Evolutionary conservation across 2,113 vertebrate genomes (phyloP), one percentile per base, ranked within the genome.

Genomic region (Clupea harengus): DNA sequence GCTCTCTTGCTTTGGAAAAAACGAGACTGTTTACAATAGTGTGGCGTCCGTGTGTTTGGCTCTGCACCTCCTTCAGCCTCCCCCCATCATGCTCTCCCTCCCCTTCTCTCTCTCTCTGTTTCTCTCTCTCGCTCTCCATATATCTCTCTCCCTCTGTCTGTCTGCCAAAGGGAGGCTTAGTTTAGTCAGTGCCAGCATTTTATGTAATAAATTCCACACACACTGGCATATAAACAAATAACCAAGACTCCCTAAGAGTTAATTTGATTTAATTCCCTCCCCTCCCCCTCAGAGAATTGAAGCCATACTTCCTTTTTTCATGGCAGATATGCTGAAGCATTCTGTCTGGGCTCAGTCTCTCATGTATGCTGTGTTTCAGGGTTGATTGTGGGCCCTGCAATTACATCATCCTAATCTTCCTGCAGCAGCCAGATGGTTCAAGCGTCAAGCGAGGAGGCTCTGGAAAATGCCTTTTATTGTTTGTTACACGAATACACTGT

Each of bases 161-260:
- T 46, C 83, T 89, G 89, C 88, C 88, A 88, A 85, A 86, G 82
- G 81, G 84, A 86, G 84, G 87, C 86, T 85, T 64, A 84, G 85
- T 91, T 90, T 85, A 85, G 83, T 81, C 84, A 81, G 85, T 88
- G 91, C 88, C 90, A 89, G 87, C 64, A 83, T 88, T 86, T 87
- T 88, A 87, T 89, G 87, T 90, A 89, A 91, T 90, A 90, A 89
- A 88, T 86, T 82, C 88, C 84, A 86, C 81, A 49, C 87, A 85
- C 25, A 82, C 87, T 88, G 88, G 89, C 86, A 89, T 87, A 88
- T 86, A 87, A 88, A 89, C 84, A 90, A 88, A 91, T 87, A 89
- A 89, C 83, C 25, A 52, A 85, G 82, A 82, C 82, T 83, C 86
- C 75, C 78, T 85, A n/a, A n/a, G n/a, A 84, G 87, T 78, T 89